phyloP scores from a whole-genome alignment of 2,888 invertebrate genomes.

The Cylloceria caligata region DNA sequence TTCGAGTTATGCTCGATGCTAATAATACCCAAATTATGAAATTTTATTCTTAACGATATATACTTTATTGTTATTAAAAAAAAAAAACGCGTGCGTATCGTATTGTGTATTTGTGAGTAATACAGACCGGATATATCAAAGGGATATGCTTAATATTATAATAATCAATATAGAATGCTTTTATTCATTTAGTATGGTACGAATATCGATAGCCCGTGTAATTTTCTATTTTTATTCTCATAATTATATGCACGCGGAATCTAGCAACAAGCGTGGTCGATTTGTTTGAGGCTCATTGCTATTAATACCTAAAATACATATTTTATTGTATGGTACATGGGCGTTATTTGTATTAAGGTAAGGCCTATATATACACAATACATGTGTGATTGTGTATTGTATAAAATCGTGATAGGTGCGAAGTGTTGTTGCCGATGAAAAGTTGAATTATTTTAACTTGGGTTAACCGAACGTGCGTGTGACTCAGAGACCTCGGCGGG shows the following conservation, averaged over 20 bases:
- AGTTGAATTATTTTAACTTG: slow-evolving; percentile 34
- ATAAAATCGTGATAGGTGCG: not conserved
- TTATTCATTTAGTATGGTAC: no score
- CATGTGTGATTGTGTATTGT: not conserved
- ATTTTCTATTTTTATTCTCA: not conserved
- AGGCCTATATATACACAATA: no score
- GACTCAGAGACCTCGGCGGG: slow-evolving; percentile 26
- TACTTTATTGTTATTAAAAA: no score
- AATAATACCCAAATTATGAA: no score
- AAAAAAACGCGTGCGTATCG: no score
- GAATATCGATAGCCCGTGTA: no score
- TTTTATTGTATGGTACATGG: not conserved
- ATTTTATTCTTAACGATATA: no score
- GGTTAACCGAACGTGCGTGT: slow-evolving; percentile 6
- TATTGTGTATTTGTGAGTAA: no score
- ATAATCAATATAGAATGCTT: no score
- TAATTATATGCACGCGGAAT: not conserved
- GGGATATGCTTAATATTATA: no score
- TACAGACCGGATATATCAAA: no score
- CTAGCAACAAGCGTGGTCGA: slow-evolving; percentile 4
- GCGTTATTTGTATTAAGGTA: not conserved
- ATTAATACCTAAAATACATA: slow-evolving; percentile 6
- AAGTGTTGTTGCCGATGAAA: slow-evolving; percentile 21
- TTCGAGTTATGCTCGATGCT: no score
- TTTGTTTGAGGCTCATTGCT: slow-evolving; percentile 11